These are phyloP conservation scores for Hapalemur alaotrensis DNA, from an alignment of 2,797 vertebrate species.

Conservation along the genomic window DNA sequence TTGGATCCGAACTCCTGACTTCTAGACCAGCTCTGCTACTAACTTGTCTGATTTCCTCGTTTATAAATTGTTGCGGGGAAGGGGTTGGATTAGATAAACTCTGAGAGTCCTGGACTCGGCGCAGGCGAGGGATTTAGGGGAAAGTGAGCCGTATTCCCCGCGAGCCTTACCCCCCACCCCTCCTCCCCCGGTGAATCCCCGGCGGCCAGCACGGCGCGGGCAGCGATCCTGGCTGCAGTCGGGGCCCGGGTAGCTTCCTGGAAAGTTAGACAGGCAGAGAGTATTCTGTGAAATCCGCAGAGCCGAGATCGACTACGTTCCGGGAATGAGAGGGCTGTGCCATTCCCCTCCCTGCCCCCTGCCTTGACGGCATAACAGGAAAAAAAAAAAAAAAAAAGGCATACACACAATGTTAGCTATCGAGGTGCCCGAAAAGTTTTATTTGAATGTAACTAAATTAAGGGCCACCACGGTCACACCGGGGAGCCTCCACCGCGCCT, in stretches of 20 bases:
- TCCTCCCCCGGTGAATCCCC: conserved; percentile 45
- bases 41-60: neutral
- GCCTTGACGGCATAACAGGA: conserved; percentile 64
- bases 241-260: conserved; percentile 73
- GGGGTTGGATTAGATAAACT: neutral
- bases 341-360: conserved; percentile 70
- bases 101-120: neutral
- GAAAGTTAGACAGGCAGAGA: conserved; percentile 74
- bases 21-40: neutral
- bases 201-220: neutral
- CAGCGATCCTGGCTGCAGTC: conserved; percentile 53
- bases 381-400: neutral
- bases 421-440: conserved; percentile 53
- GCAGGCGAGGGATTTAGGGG: neutral
- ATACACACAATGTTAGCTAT: conserved; percentile 62
- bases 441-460: conserved; percentile 61
- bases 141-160: conserved; percentile 24
- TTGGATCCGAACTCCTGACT: neutral
- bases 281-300: conserved; percentile 78
- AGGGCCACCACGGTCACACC: neutral
- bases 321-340: conserved; percentile 79
- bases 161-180: neutral
- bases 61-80: neutral
- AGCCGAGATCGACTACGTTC: conserved; percentile 74
- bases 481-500: neutral